Base-by-base conservation (phyloP, 2,797 vertebrate genomes). In the Vespertilio murinus region DNA sequence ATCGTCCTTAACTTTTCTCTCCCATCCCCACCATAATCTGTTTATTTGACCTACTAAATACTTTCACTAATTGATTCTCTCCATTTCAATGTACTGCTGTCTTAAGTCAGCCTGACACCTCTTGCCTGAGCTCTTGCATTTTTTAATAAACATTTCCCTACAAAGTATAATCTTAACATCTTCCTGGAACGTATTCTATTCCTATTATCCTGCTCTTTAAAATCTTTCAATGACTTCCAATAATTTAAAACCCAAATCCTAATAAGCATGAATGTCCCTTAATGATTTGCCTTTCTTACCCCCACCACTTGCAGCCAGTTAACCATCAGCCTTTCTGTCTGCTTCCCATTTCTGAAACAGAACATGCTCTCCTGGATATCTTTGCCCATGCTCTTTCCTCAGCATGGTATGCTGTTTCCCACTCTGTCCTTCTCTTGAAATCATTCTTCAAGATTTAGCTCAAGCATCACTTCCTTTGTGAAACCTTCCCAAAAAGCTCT, bases 401-500 rank as follows among this genome's bases (percentile, higher is more conserved):
- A 90, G 73, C 61, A 67, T 78, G 22, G 79, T 71, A 83, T 89
- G 40, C 78, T 94, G 10, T 78, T 96, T 69, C 52, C 33, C 25
- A 45, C 74, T 94, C 73, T 92, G 33, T 67, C 77, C 35, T 83
- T n/a, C 47, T 91, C 83, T 94, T 88, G 42, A 94, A 95, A 92
- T 95, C 47, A 89, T 65, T 56, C 64, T 94, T 93, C 30, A 90
- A 67, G 7, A 69, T 64, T 94, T 86, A 47, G 13, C 17, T 94
- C 42, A 82, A 92, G 42, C 42, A 75, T 74, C 28, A 71, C 40
- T 94, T 79, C 17, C 49, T 85, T 69, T 73, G 0, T 86, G 71
- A 93, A 88, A 70, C 40, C 33, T 7, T 88, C 75, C 81, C 30
- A 71, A 78, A 85, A 78, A 75, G 30, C 17, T 69, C 22, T 79